phyloP scores from a whole-genome alignment of 2,113 vertebrate species.

The Thalassarche chlororhynchos region DNA sequence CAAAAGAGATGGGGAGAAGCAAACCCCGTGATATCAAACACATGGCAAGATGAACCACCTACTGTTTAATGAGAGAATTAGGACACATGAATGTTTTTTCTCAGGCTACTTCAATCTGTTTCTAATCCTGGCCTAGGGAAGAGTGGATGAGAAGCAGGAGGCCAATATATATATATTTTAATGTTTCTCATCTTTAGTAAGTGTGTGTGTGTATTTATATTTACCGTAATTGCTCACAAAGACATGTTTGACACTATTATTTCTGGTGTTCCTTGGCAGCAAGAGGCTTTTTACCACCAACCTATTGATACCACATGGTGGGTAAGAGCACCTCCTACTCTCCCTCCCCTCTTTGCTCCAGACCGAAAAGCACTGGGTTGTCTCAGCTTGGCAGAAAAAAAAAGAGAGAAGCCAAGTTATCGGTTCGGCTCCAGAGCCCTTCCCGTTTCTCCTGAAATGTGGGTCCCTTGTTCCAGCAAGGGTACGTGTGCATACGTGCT shows the following conservation, averaged over 20 bases:
- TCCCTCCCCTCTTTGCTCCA: not conserved
- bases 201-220: not conserved
- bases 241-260: not conserved
- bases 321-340: not conserved
- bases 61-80: not conserved
- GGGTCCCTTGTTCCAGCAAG: not conserved
- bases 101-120: conserved; percentile 36
- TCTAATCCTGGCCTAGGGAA: not conserved
- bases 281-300: not conserved
- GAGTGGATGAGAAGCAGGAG: not conserved
- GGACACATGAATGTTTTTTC: not conserved
- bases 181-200: not conserved
- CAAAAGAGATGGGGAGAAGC: not conserved
- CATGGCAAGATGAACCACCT: not conserved
- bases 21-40: not conserved
- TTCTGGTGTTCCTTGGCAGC: conserved; percentile 13
- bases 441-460: not conserved
- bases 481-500: not conserved
- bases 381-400: not conserved
- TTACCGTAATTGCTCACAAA: not conserved
- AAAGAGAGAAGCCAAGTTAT: not conserved
- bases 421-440: not conserved
- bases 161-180: not conserved
- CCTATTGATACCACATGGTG: not conserved
- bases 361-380: not conserved